Evolutionary conservation across 2,797 vertebrate species (phyloP), one percentile per base, ranked within the genome.

Genomic region (Pachyuromys duprasi): DNA sequence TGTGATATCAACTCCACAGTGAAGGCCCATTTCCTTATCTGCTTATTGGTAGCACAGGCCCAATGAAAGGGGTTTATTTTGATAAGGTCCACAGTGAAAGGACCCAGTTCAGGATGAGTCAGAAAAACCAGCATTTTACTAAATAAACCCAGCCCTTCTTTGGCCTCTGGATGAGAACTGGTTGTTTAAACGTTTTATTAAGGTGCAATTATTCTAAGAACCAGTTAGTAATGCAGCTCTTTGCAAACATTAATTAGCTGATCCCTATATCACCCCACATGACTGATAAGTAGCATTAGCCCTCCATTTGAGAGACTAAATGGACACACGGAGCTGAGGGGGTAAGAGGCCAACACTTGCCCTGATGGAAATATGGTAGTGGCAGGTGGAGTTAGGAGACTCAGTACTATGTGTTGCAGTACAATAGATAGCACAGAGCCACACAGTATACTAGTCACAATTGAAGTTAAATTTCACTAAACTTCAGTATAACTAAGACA

Each of bases 171-270:
- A 83, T 90, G 89, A 96, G 95, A 90, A 93, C 60, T 70, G 36
- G 94, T 95, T n/a, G 0, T 95, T 95, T 90, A 96, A 95, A 95
- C 6, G 0, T 97, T 96, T 97, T 97, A 97, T 94, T 97, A 97
- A 96, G 1, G 31, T 94, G 67, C 96, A 95, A 22, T 96, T 97
- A 96, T 93, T 96, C 94, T 70, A 96, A 96, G 95, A 97, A 96
- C 79, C 83, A 93, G 95, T 93, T 89, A 80, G 82, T 42, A 94
- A n/a, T 24, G 79, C 75, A 97, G 90, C 92, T 95, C 93, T 97
- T 97, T 94, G 86, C 94, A 93, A 91, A 96, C 97, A 93, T 97
- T 97, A 97, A 96, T 97, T 97, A 97, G 96, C 82, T 80, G 93
- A 90, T 97, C 92, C 76, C 96, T 89, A 42, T 93, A 95, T 96